Evolutionary conservation across 2,797 vertebrate genomes (phyloP), one percentile per base, ranked within the genome.

Genomic region (Euphonia xanthogaster): DNA sequence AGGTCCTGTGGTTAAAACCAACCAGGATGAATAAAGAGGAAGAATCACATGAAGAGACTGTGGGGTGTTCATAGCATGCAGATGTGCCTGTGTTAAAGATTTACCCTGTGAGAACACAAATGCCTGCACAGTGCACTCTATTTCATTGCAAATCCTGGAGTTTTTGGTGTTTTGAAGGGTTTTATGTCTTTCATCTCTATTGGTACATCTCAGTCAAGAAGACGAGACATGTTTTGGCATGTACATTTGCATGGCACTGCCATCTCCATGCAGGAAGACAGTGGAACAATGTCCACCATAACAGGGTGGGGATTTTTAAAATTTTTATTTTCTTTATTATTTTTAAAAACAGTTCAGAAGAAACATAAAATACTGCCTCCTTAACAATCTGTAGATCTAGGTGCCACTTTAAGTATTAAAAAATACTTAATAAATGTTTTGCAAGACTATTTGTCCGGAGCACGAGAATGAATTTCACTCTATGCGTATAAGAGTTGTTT

Each of bases 211-310:
- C 35, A 84, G 50, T 51, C 8, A 74, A 63, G 30, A 78, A 40
- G 20, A 37, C 0, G 1, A 73, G 35, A 39, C 4, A 25, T 18
- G 3, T 4, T 61, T 79, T 3, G 1, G 6, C 17, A 39, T 7
- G 8, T 30, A 35, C 6, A 8, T 71, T 61, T 77, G 51, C 28
- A 19, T 40, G 33, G 22, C 61, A 23, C 17, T 53, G 5, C 35
- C 76, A 4, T 61, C 65, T 73, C 35, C 25, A 8, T 31, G 35
- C 22, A 77, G 73, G 20, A 81, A 10, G 22, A 61, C 2, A 5
- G 33, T 74, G 16, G n/a, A 71, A 77, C 16, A 55, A 77, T 27
- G 11, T 48, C 50, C 15, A 72, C 44, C 22, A 65, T 7, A 75
- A 79, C 1, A 45, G 28, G 3, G 2, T 14, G 10, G 16, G 0